Conservation (phyloP, 2,113 vertebrate species). For the Forbesichthys papilliferus region DNA sequence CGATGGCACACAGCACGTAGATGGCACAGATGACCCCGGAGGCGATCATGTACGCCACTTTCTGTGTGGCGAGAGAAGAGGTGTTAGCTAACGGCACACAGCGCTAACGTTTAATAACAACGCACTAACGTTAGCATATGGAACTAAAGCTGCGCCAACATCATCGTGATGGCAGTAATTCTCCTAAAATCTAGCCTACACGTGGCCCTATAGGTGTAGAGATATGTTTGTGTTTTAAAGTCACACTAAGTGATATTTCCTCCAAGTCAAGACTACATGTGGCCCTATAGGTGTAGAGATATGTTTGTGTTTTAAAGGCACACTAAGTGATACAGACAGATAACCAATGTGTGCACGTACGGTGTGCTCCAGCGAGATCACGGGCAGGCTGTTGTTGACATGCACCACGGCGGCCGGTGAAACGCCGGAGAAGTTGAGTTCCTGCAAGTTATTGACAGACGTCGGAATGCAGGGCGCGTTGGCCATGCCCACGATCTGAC, state of each 20-base stretch:
- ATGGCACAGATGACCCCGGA: constrained; percentile 87
- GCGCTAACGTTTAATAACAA: background rate
- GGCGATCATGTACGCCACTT: constrained; percentile 87
- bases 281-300: background rate
- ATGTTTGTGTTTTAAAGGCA: background rate
- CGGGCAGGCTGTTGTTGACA: constrained; percentile 69
- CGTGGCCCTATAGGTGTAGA: no score
- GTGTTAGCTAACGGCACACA: background rate
- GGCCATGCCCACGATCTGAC: constrained; percentile 91
- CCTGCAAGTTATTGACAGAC: background rate
- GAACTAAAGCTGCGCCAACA: no score
- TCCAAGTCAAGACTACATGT: background rate
- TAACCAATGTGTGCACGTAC: constrained; percentile 63
- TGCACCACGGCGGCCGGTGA: background rate
- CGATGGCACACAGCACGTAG: constrained; percentile 86
- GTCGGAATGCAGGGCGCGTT: constrained; percentile 80
- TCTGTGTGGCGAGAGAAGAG: constrained; percentile 61
- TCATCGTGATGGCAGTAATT: no score
- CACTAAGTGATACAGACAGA: background rate
- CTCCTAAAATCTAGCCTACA: no score
- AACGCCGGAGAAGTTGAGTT: constrained; percentile 29
- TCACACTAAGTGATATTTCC: background rate
- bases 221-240: background rate
- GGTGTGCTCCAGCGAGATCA: constrained; percentile 77
- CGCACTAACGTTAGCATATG: background rate